A percentile compares a stretch with the other conserved stretches of the same genome.
Conservation (phyloP, 2,797 vertebrate genomes). For the Chaenodraco wilsoni region DNA sequence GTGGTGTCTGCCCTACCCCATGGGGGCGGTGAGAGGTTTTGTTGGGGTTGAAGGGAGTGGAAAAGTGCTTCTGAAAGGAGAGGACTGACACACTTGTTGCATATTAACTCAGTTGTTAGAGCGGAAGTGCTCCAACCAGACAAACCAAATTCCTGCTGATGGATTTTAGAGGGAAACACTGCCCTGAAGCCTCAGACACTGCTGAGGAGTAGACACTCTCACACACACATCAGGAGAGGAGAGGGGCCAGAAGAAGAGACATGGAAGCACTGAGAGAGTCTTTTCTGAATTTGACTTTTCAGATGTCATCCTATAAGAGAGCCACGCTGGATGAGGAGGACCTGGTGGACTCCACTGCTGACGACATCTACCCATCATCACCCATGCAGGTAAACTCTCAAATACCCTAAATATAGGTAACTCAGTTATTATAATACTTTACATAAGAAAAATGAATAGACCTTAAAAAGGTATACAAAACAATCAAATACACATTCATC, state of each 20-base stretch:
- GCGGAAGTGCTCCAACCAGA: conserved; percentile 37
- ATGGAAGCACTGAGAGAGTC: conserved; percentile 91
- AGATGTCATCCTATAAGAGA: conserved; percentile 97
- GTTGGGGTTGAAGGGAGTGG: conserved; percentile 37
- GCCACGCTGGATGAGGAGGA: conserved; percentile 96
- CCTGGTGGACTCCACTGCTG: conserved; percentile 88
- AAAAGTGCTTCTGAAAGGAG: conserved; percentile 41
- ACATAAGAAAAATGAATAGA: not conserved
- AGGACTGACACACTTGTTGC: conserved; percentile 25
- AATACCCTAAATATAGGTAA: not conserved
- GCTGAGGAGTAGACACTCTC: conserved; percentile 40
- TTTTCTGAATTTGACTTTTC: conserved; percentile 87
- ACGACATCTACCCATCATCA: conserved; percentile 89
- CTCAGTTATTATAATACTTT: not conserved
- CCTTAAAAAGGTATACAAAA: not conserved
- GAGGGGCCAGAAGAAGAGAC: conserved; percentile 30
- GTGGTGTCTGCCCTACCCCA: conserved; percentile 42
- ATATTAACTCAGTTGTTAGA: conserved; percentile 12
- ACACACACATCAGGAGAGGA: conserved; percentile 19
- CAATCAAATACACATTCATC: too few species aligned
- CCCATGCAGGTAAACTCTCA: conserved; percentile 87
- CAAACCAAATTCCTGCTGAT: conserved; percentile 57
- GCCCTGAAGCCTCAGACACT: conserved; percentile 41
- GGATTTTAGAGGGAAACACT: conserved; percentile 58
- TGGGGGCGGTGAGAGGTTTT: conserved; percentile 53